Percentiles rank a stretch among this genome's conserved stretches.
Conservation (phyloP, 2,888 invertebrate species). For the Hyppa rectilinea region DNA sequence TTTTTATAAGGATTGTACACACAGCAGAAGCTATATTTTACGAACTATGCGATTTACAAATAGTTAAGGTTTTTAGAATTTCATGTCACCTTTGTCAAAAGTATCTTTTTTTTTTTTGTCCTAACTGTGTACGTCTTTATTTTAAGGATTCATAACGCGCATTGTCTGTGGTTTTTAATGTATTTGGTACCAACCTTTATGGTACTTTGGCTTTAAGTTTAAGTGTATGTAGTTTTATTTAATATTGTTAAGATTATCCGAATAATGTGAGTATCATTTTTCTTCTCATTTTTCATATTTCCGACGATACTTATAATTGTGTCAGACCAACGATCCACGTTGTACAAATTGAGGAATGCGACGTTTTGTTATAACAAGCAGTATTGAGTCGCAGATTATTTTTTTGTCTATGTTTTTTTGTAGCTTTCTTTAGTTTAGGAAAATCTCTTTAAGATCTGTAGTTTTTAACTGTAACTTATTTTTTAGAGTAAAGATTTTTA, state of each 20-base stretch:
- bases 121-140: slow-evolving; percentile 73
- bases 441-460: slow-evolving; percentile 45
- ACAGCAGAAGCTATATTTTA: slow-evolving; percentile 45
- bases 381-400: slow-evolving; percentile 42
- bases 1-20: slow-evolving; percentile 67
- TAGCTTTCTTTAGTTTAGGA: slow-evolving; percentile 18
- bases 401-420: not conserved
- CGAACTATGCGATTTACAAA: slow-evolving; percentile 14
- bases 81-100: not conserved
- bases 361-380: slow-evolving; percentile 11
- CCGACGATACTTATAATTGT: slow-evolving; percentile 4
- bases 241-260: slow-evolving; percentile 9
- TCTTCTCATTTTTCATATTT: no score
- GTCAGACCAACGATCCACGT: slow-evolving; percentile 6
- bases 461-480: slow-evolving; percentile 38
- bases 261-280: not conserved
- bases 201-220: slow-evolving; percentile 33
- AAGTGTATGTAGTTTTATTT: slow-evolving; percentile 19
- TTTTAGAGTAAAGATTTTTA: slow-evolving; percentile 22
- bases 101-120: slow-evolving; percentile 6
- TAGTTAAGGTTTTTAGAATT: slow-evolving; percentile 11
- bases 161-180: slow-evolving; percentile 75
- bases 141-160: slow-evolving; percentile 73
- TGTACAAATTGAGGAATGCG: slow-evolving; percentile 58
- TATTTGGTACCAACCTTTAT: slow-evolving; percentile 20